Base-by-base conservation (phyloP, 2,888 invertebrate species). In the Acanthosepion pharaonis region DNA sequence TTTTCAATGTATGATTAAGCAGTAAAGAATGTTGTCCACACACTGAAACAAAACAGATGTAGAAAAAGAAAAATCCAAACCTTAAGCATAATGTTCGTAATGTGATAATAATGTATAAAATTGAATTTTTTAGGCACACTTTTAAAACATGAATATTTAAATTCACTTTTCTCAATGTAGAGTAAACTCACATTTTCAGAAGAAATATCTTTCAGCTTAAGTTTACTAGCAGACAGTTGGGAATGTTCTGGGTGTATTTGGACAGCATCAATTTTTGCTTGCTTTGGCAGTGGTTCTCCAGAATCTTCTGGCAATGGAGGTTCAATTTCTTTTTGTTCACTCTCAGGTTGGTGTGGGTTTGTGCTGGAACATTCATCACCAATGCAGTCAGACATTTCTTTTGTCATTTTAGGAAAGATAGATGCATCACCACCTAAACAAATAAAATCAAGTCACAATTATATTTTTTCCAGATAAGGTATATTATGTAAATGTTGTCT, bases 361-460 rank as follows among this genome's bases (percentile, higher is more conserved):
- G 92, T 42, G 9, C 51, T 5, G 0, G 49, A 59, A 94, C 20
- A 94, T 91, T 48, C 91, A n/a, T 28, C 53, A 55, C 33, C 49
- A 48, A 91, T 93, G 42, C 51, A 64, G 9, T 42, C 64, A 25
- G 59, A 92, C 20, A n/a, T 91, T 49, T 49, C 78, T 11, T 78
- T 64, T 42, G 64, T 91, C 78, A 91, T 96, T 97, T 98, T 98
- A 0, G 98, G 98, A 97, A 98, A 98, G 96, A 99, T 99, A 42
- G 99, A 98, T 28, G 99, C 99, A 98, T 99, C 99, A 0, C 99
- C 99, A 97, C 97, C 97, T 97, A 93, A 93, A 92, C 59, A 59
- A 59, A 59, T 59, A 20, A 59, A 23, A 59, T 59, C 59, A 59
- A 59, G 59, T 59, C 23, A 6, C 25, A 20, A 59, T 11, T 8